Base-by-base conservation (phyloP, 2,797 vertebrate species). In the Sebastes variabilis region DNA sequence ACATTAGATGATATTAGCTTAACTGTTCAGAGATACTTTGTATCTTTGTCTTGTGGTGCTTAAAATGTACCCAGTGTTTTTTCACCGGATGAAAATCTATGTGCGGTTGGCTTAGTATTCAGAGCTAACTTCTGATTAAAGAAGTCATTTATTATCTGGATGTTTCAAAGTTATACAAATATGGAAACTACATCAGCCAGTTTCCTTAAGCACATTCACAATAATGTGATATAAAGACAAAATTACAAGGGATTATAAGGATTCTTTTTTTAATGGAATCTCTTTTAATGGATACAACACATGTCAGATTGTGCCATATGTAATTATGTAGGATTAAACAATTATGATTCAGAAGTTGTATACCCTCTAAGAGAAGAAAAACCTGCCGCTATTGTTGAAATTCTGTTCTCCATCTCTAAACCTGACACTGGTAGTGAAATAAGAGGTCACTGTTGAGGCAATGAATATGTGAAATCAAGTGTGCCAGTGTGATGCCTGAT, bases 1-100 rank as follows among this genome's bases (percentile, higher is more conserved):
- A 82, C 79, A 77, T 89, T 58, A 78, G 70, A 92, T 76, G 46
- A 86, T 83, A 85, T 92, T 84, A 86, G 71, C 71, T 83, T 82
- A 90, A 84, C 83, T 76, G 85, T 66, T 84, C 34, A 36, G 64
- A 66, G 38, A 73, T 72, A 62, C 80, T 86, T 60, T 82, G n/a
- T 62, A 16, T 76, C 65, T 76, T 71, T 76, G 27, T 80, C 68
- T 82, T 66, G 49, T 29, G 20, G 65, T 64, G 30, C 12, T 27
- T 69, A 52, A 72, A 75, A 49, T 81, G 56, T 65, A 36, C n/a
- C 24, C 18, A 52, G 20, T 68, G 32, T 54, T 14, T 60, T 76
- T 70, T 42, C 25, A 52, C 9, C 5, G 10, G 3, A 68, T 32
- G 12, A 52, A 52, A 79, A 55, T 77, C 1, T 70, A 30, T 68